These are phyloP conservation scores for Drosophila orena DNA, from an alignment of 1,140 invertebrate species.

Conservation along the genomic window DNA sequence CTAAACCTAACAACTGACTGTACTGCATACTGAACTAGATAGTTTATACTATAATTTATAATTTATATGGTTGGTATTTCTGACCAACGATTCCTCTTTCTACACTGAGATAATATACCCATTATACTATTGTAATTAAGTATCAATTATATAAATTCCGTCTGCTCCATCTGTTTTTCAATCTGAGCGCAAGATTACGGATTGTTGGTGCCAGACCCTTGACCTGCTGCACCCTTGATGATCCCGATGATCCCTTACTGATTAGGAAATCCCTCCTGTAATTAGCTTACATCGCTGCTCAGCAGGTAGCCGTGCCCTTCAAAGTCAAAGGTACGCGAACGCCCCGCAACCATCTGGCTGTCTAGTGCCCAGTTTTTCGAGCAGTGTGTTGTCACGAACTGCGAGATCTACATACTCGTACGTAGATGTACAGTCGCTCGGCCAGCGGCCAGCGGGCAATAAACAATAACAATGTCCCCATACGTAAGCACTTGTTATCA, in stretches of 20 bases:
- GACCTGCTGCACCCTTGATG: slow-evolving; percentile 11
- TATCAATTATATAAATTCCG: not conserved
- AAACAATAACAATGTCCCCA: slow-evolving; percentile 14
- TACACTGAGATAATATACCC: not conserved
- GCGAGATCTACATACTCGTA: not conserved
- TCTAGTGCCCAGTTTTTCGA: not conserved
- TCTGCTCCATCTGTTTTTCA: not conserved
- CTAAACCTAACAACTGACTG: not conserved
- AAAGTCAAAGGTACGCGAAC: slow-evolving; percentile 15
- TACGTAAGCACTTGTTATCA: slow-evolving; percentile 23
- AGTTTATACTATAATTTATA: too few relatives aligned
- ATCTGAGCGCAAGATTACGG: not conserved
- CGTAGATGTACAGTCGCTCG: slow-evolving; percentile 10
- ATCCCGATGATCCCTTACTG: not conserved
- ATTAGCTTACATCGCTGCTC: slow-evolving; percentile 3
- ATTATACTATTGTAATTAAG: too few relatives aligned
- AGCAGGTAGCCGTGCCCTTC: slow-evolving; percentile 27
- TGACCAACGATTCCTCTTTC: not conserved
- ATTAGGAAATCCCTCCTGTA: slow-evolving; percentile 1
- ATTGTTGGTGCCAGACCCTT: slow-evolving; percentile 5
- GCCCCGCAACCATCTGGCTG: not conserved
- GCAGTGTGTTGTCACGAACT: slow-evolving; percentile 24
- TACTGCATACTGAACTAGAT: too few relatives aligned
- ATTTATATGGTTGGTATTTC: too few relatives aligned
- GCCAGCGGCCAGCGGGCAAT: slow-evolving; percentile 2